Base-by-base conservation (phyloP, 1,140 invertebrate genomes). In the Scaptomyza montana region DNA sequence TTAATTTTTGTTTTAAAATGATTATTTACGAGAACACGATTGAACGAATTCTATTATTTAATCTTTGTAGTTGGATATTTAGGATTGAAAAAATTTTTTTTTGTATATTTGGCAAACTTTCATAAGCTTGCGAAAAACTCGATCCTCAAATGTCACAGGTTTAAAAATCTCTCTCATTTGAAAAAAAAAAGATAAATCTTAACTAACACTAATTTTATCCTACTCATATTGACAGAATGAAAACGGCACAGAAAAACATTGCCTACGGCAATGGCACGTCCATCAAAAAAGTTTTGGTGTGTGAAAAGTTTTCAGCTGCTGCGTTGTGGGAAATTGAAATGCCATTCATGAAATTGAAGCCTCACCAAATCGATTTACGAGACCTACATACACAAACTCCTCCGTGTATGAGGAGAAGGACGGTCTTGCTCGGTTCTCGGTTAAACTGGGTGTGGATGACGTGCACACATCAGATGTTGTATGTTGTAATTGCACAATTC, bases 331-430 rank as follows among this genome's bases (percentile, higher is more conserved):
- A 74, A 74, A 74, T 74, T 74, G 60, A 74, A 74, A 70, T 71
- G 72, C 41, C 72, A 74, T 74, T 74, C 72, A 74, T 69, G 54
- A 59, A 74, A 70, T 21, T 49, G 59, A 59, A 53, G 39, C 54
- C 36, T 19, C 9, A 3, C 39, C 33, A 46, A 62, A 69, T 74
- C 66, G 59, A 68, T 62, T 62, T 49, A 61, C 50, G 36, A 25
- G 12, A 13, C 36, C 12, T 36, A 16, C 56, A 21, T 19, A 21
- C 51, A 16, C 7, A 13, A 16, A 12, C 21, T 12, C 25, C 1
- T 9, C 19, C 2, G 10, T 16, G 45, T 9, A 7, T 47, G 16
- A 4, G 19, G 3, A 13, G 51, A 4, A 6, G 30, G 30, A 12
- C 28, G 21, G 21, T 25, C 16, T 16, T 43, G 43, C 12, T 55